Base-by-base conservation (phyloP, 2,797 vertebrate species). In the Myotis pilosus region DNA sequence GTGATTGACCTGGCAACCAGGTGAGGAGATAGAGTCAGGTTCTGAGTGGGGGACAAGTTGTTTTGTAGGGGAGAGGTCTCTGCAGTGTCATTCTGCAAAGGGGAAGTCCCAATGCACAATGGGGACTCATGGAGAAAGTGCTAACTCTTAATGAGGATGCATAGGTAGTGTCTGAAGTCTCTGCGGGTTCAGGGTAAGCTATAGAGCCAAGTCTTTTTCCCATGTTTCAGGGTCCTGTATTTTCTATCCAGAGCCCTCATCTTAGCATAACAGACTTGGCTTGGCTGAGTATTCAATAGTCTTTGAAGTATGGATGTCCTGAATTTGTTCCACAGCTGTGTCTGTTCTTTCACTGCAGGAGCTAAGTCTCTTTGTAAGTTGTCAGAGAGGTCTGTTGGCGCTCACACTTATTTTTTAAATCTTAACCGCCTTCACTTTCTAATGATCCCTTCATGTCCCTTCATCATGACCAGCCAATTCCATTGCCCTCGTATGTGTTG, bases 351-450 rank as follows among this genome's bases (percentile, higher is more conserved):
- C 55, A 66, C 23, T 79, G 4, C 11, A 89, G 64, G 60, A 94
- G 86, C 80, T 47, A 64, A n/a, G 15, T 28, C 28, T 84, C 17
- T 84, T 83, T 90, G 51, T 41, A 83, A 80, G 66, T 36, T 94
- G 81, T 47, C 85, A 78, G 74, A 80, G 60, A 76, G 38, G 68
- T 38, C 51, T 66, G 91, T 76, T 89, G 91, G 47, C 23, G 57
- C 38, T 66, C 38, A 28, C 6, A 17, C 17, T 78, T 89, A 71
- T 41, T 64, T 94, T 95, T 86, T 17, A 86, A 82, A 60, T 92
- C 55, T 84, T 89, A 66, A 90, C 64, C 87, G 81, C 75, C 55
- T 89, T 87, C 69, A 68, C 62, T 83, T 94, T 72, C 44, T 30
- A 38, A 81, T 75, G 55, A 28, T 44, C 19, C 28, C 20, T 86